Evolutionary conservation across 1,140 invertebrate genomes (phyloP).

Genomic region (Neuroterus valhalla): DNA sequence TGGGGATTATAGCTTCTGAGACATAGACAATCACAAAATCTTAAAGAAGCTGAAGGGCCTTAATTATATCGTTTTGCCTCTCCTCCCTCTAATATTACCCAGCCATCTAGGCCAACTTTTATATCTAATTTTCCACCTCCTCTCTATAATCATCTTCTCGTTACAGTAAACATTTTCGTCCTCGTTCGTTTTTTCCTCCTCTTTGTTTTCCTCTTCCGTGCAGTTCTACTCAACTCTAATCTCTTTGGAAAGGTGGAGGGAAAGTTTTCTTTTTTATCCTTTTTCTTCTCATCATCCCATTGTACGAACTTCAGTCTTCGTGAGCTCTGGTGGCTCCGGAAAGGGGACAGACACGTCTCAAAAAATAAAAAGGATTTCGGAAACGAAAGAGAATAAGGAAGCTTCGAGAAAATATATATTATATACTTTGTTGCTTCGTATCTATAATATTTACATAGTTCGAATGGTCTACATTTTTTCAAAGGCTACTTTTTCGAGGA

Average conservation of each 20-base stretch:
- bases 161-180: constrained; percentile 24
- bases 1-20: neutral
- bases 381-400: constrained; percentile 24
- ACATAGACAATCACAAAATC: constrained; percentile 7
- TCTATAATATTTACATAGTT: too few relatives aligned
- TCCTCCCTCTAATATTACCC: constrained; percentile 9
- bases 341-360: constrained; percentile 20
- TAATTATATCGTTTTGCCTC: constrained; percentile 24
- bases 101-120: constrained; percentile 25
- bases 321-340: constrained; percentile 13
- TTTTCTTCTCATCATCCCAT: constrained; percentile 30
- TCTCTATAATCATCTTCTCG: constrained; percentile 24
- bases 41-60: neutral
- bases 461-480: too few relatives aligned
- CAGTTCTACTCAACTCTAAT: constrained; percentile 22
- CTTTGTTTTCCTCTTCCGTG: constrained; percentile 22
- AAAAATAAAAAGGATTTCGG: constrained; percentile 11
- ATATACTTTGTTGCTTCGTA: constrained; percentile 2
- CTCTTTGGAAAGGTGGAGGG: constrained; percentile 29
- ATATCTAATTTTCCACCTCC: constrained; percentile 19
- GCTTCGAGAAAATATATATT: constrained; percentile 1
- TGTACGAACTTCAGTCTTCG: constrained; percentile 17
- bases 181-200: constrained; percentile 2
- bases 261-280: constrained; percentile 23
- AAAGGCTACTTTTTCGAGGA: too few relatives aligned